phyloP scores from a whole-genome alignment of 2,888 invertebrate species.

The Oxycera nigricornis region DNA sequence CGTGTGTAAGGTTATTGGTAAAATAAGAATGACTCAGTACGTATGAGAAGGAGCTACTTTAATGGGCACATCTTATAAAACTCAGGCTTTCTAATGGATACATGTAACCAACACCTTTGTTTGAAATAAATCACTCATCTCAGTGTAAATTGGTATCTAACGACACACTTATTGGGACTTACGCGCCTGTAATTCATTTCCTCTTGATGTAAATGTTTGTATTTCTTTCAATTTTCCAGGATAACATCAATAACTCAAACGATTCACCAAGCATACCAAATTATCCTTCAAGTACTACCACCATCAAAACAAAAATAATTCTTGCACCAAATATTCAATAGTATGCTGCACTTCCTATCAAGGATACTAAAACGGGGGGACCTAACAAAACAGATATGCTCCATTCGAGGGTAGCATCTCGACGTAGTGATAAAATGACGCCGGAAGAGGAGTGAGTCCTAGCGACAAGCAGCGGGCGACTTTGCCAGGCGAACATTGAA shows the following conservation, averaged over 20 bases:
- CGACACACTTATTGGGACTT: too few relatives aligned
- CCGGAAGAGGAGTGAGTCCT: constrained; percentile 16
- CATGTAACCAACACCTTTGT: too few relatives aligned
- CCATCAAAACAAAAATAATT: neutral
- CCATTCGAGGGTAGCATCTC: constrained; percentile 12
- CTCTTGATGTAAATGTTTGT: neutral
- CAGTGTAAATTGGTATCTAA: too few relatives aligned
- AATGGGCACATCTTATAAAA: too few relatives aligned
- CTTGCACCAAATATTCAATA: constrained; percentile 2
- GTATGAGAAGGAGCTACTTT: too few relatives aligned
- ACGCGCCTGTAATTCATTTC: too few relatives aligned
- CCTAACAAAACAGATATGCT: neutral
- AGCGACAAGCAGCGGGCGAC: constrained; percentile 12
- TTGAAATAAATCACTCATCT: too few relatives aligned
- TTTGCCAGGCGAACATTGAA: neutral
- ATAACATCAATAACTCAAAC: constrained; percentile 37
- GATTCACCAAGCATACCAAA: constrained; percentile 31
- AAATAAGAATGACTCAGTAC: too few relatives aligned
- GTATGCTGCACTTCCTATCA: neutral
- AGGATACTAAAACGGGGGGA: neutral
- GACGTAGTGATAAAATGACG: neutral
- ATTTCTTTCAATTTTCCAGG: constrained; percentile 10
- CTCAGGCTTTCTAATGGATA: too few relatives aligned
- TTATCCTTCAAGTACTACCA: neutral
- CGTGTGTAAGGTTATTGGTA: too few relatives aligned